Base-by-base conservation (phyloP, 2,888 invertebrate species). In the Hyposoter dolosus region DNA sequence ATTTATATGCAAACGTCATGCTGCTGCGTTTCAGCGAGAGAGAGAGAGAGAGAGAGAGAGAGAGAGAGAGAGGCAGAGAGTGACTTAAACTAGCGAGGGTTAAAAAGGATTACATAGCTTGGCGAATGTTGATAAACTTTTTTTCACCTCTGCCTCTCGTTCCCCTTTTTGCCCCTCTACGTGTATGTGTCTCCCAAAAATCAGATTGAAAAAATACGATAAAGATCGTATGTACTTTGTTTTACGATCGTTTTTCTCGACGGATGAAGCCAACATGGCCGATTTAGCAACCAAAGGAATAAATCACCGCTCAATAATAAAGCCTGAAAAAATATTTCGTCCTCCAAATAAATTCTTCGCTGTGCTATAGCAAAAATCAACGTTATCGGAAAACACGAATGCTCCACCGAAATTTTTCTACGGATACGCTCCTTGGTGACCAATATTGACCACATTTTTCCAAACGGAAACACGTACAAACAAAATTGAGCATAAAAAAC, bases 1-100 rank as follows among this genome's bases (percentile, higher is more conserved):
- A 88, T 88, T 88, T 88, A 85, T 87, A 88, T 88, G 88, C 87
- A 88, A 86, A 88, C 84, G 82, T 86, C 87, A 78, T 84, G 84
- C 53, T 65, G 84, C 47, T 71, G 69, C 43, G 40, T 53, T 43
- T n/a, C 68, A 28, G 45, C 7, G 45, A 32, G 69, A 68, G 50
- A 53, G 2, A 45, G 10, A 75, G 60, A 12, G 53, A 12, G 40
- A 65, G 45, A 10, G 45, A 32, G 69, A 68, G 50, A 53, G 2
- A 45, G 10, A 75, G 60, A 12, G 53, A 12, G 40, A 65, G 45
- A 53, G 28, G 19, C 40, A 40, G 50, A 17, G 45, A 76, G 50
- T 19, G 82, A n/a, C 63, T 40, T 19, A 17, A 23, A 43, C 43
- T 19, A 43, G 40, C 35, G 65, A 40, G 35, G n/a, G 40, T n/a